Conservation (phyloP, 2,888 invertebrate species). For the Drosophila austrosaltans region DNA sequence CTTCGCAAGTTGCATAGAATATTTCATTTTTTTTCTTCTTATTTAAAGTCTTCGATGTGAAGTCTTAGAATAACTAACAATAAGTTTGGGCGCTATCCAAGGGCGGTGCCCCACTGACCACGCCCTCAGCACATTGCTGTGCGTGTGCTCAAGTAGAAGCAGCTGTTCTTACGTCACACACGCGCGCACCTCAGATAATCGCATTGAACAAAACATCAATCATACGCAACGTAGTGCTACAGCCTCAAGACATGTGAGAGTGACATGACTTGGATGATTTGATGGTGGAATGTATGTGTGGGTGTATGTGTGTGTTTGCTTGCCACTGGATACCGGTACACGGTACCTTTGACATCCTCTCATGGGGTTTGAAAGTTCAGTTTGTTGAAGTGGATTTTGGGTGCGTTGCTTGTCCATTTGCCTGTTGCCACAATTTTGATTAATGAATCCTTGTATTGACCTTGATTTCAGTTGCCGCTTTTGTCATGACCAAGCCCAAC, state of each 20-base stretch:
- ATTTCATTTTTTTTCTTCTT: neutral
- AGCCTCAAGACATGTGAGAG: constrained; percentile 23
- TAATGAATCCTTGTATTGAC: constrained; percentile 58
- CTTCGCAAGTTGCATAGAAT: neutral
- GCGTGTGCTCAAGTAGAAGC: constrained; percentile 4
- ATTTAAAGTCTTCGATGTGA: neutral
- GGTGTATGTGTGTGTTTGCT: constrained; percentile 23
- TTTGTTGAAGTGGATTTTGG: constrained; percentile 30
- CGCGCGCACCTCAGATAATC: constrained; percentile 56
- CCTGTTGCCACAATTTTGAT: constrained; percentile 53
- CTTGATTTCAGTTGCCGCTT: constrained; percentile 52
- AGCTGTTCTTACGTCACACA: constrained; percentile 13
- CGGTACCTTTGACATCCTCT: constrained; percentile 11
- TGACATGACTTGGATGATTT: constrained; percentile 15
- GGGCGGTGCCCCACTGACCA: neutral
- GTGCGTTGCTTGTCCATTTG: constrained; percentile 42
- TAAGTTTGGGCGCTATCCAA: neutral
- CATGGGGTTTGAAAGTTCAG: constrained; percentile 13
- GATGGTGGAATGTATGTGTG: constrained; percentile 8
- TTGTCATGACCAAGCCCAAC: constrained; percentile 10
- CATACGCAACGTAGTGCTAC: constrained; percentile 63
- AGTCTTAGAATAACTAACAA: neutral
- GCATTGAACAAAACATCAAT: constrained; percentile 66
- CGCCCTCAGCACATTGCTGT: neutral
- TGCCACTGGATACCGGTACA: constrained; percentile 13